Evolutionary conservation across 2,888 invertebrate genomes (phyloP).

Genomic region (Pristionchus exspectatus): DNA sequence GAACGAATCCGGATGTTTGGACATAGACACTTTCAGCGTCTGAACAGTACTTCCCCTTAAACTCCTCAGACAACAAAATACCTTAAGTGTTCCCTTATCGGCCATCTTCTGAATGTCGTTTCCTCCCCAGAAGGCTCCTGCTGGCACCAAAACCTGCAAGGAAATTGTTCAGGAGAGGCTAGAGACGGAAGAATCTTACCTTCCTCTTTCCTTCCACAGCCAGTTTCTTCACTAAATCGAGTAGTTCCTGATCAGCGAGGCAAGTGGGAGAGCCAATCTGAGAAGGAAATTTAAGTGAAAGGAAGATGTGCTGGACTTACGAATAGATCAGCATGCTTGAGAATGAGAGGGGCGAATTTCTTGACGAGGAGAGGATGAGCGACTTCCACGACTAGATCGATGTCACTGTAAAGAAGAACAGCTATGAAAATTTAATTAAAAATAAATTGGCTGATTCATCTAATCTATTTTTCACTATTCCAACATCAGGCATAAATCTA

Average conservation of each 20-base stretch:
- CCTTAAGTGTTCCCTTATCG: conserved; percentile 81
- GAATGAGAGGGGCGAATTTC: conserved; percentile 80
- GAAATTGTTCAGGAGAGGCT: not conserved
- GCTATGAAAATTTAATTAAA: no score
- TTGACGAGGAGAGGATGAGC: conserved; percentile 82
- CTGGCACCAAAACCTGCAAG: conserved; percentile 80
- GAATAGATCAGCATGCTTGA: conserved; percentile 81
- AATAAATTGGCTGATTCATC: no score
- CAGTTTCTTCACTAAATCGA: conserved; percentile 78
- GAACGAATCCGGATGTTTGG: conserved; percentile 82
- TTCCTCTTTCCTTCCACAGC: conserved; percentile 34
- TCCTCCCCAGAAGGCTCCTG: conserved; percentile 83
- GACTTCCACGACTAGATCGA: conserved; percentile 81
- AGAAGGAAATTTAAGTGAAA: conserved; percentile 10
- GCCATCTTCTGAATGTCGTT: conserved; percentile 83
- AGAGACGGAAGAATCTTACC: not conserved
- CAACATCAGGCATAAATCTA: not conserved
- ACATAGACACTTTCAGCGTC: conserved; percentile 82
- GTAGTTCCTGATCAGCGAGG: conserved; percentile 80
- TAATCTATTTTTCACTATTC: not conserved
- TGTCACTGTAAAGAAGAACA: conserved; percentile 58
- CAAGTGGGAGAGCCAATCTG: conserved; percentile 83
- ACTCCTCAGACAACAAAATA: conserved; percentile 57
- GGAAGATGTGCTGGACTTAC: conserved; percentile 72
- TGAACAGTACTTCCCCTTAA: conserved; percentile 60